These are phyloP conservation scores for Enteromius argenteus DNA, from an alignment of 2,797 vertebrate genomes.

Conservation along the genomic window DNA sequence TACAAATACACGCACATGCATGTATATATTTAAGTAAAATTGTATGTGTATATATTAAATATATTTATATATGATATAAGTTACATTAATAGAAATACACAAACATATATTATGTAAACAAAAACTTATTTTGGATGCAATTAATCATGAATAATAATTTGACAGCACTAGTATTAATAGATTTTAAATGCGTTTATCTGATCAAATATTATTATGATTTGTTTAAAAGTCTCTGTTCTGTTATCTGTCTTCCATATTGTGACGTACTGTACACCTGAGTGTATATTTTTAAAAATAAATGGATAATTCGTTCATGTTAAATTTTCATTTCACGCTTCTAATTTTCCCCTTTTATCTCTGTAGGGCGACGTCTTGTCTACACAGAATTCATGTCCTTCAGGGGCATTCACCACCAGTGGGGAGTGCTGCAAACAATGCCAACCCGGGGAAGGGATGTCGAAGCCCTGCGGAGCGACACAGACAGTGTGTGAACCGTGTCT, in stretches of 20 bases:
- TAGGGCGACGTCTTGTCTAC: slow-evolving; percentile 80
- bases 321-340: too few relatives aligned
- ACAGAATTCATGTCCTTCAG: slow-evolving; percentile 76
- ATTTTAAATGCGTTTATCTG: neutral
- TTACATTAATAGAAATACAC: too few relatives aligned
- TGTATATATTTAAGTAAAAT: too few relatives aligned
- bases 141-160: too few relatives aligned
- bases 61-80: too few relatives aligned
- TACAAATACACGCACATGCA: too few relatives aligned
- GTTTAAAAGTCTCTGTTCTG: too few relatives aligned
- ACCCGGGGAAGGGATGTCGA: slow-evolving; percentile 87
- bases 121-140: too few relatives aligned
- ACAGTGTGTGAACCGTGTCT: slow-evolving; percentile 88
- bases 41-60: too few relatives aligned
- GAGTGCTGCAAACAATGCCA: slow-evolving; percentile 90
- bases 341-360: slow-evolving; percentile 39
- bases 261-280: neutral
- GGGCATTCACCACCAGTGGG: slow-evolving; percentile 77
- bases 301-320: too few relatives aligned
- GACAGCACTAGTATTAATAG: neutral
- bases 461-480: slow-evolving; percentile 84
- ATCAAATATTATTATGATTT: neutral
- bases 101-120: too few relatives aligned
- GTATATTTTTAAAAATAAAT: neutral
- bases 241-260: neutral